These are phyloP conservation scores for Dermatemys mawii DNA, from an alignment of 2,113 vertebrate genomes.

Conservation along the genomic window DNA sequence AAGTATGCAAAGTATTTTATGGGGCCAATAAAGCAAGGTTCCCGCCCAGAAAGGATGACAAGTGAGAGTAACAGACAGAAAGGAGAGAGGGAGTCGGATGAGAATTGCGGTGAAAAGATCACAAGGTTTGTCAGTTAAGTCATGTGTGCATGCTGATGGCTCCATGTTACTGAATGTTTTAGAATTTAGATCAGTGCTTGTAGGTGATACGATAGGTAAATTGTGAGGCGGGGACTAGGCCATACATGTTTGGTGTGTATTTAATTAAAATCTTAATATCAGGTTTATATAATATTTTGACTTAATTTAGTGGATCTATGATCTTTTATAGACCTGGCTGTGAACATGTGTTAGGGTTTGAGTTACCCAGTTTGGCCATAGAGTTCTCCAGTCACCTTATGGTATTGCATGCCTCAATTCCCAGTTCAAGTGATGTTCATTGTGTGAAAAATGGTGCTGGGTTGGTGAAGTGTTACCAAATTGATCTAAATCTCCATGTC, in stretches of 20 bases:
- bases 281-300: neutral
- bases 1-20: neutral
- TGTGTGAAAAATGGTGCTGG: neutral
- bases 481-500: neutral
- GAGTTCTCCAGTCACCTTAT: rapidly evolving
- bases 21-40: neutral
- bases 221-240: neutral
- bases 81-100: neutral
- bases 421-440: neutral
- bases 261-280: neutral
- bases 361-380: neutral
- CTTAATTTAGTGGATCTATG: neutral
- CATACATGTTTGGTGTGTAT: rapidly evolving
- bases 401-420: rapidly evolving
- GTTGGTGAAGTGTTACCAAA: rapidly evolving
- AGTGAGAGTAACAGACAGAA: neutral
- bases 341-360: neutral
- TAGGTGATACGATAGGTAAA: neutral
- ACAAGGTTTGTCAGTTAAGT: neutral
- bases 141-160: neutral
- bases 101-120: neutral
- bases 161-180: neutral
- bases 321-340: neutral
- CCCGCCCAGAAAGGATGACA: neutral
- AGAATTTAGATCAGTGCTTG: neutral